Evolutionary conservation across 2,888 invertebrate genomes (phyloP).

Genomic region (Oscheius onirici): DNA sequence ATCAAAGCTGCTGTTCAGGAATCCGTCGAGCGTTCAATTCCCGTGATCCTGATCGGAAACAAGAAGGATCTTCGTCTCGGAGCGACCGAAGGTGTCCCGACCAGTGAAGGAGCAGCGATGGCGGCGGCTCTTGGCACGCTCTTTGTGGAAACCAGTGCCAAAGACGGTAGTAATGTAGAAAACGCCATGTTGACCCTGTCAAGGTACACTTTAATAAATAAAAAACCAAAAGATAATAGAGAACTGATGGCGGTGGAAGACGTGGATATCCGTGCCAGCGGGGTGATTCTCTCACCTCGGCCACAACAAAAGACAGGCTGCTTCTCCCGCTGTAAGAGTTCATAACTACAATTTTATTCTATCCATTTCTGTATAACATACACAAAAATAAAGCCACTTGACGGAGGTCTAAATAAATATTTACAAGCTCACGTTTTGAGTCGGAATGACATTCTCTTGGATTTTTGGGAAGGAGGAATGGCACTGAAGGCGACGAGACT

Average conservation of each 20-base stretch:
- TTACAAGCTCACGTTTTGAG: neutral
- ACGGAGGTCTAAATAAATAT: neutral
- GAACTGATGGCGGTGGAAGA: conserved; percentile 66
- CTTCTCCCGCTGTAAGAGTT: conserved; percentile 51
- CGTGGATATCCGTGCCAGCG: conserved; percentile 60
- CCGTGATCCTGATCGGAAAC: conserved; percentile 77
- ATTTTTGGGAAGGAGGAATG: neutral
- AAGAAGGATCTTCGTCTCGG: conserved; percentile 76
- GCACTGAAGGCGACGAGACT: neutral
- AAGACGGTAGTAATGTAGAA: conserved; percentile 65
- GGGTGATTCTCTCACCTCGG: conserved; percentile 52
- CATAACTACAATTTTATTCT: neutral
- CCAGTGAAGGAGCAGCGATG: conserved; percentile 52
- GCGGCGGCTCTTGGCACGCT: conserved; percentile 60
- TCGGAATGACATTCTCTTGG: neutral
- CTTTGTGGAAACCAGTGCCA: conserved; percentile 66
- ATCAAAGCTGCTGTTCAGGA: too few species aligned
- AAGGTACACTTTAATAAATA: neutral
- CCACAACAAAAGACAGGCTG: conserved; percentile 52
- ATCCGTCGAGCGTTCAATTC: conserved; percentile 75
- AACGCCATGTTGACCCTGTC: conserved; percentile 57
- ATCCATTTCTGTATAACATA: neutral
- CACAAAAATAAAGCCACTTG: neutral
- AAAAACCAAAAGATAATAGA: conserved; percentile 33
- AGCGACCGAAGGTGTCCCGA: conserved; percentile 58